Base-by-base conservation (phyloP, 2,888 invertebrate species). In the Cinara cedri region DNA sequence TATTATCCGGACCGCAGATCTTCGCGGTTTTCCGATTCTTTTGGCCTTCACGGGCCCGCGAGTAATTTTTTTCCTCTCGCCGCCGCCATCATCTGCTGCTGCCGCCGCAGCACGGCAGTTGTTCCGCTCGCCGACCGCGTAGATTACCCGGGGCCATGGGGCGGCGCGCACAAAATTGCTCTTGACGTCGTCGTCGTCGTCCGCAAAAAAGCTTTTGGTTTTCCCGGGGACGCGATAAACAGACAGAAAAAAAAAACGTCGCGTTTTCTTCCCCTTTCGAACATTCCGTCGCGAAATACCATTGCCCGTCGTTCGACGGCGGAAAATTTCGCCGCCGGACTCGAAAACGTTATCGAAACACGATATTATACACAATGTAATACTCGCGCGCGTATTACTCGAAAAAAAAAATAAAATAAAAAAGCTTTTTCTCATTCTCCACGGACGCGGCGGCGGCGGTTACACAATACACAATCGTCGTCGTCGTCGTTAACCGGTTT, bases 1-100 rank as follows among this genome's bases (percentile, higher is more conserved):
- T 68, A 26, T 68, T 78, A 68, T 78, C 78, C 60, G 68, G 66
- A 78, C 68, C 75, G 66, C 75, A 68, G 66, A 78, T 68, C 68
- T 78, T 78, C 78, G 68, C 60, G 66, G 75, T 76, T 66, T 65
- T 65, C 24, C 19, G 44, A 66, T 76, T 76, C 68, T 26, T n/a
- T 60, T 60, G 78, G 66, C 78, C 78, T 78, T 78, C 78, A 76
- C 34, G 60, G 76, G 34, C 57, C 68, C 49, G n/a, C 46, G 55
- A 60, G n/a, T n/a, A n/a, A 16, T 68, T 60, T 49, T 60, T 78
- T 68, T 70, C n/a, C 49, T 19, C 57, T 68, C 54, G 24, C 26
- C 49, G 34, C 34, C 42, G 34, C 34, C 42, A 19, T 54, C 34
- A 14, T 24, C 24, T 74, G 19, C 24, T 26, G 16, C 4, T 1